Evolutionary conservation across 1,140 invertebrate species (phyloP), one percentile per base, ranked within the genome.

Genomic region (Anoplolepis gracilipes): DNA sequence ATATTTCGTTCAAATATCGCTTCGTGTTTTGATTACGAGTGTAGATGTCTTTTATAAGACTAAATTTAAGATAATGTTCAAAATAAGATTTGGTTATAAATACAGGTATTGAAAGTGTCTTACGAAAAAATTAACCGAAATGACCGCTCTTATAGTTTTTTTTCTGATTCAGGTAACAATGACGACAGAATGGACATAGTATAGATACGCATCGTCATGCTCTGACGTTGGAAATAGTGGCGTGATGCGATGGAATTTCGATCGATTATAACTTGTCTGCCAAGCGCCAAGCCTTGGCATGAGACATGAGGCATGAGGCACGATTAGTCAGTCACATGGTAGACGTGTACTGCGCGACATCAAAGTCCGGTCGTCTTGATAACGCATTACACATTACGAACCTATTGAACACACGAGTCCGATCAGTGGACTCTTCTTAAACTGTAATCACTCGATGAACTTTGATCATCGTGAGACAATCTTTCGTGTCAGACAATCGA

Each of bases 211-310:
- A 10, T 57, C 67, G 70, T 89, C 77, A 87, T 55, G 87, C 85
- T 87, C 59, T 73, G 85, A 72, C 69, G 30, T 67, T 67, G 70
- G 16, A 69, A 33, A 64, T 70, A 88, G 85, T 90, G 87, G 89
- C 85, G 84, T 87, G 90, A 90, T 90, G 75, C 81, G 57, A 84
- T 87, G 81, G 82, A 88, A 88, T 90, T 88, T 87, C 70, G 81
- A 90, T 91, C 77, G 85, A 89, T 88, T 77, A 89, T 10, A 88
- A 91, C 90, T 91, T 92, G 91, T n/a, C n/a, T n/a, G n/a, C n/a
- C n/a, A n/a, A n/a, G n/a, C n/a, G 8, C 8, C 87, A 70, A 90
- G 90, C 87, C 87, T 5, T 49, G 46, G 16, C 16, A 49, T 19
- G 69, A n/a, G n/a, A n/a, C n/a, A n/a, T n/a, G n/a, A n/a, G n/a